Evolutionary conservation across 2,797 vertebrate species (phyloP), one percentile per base, ranked within the genome.

Genomic region (Sebastes itinus): DNA sequence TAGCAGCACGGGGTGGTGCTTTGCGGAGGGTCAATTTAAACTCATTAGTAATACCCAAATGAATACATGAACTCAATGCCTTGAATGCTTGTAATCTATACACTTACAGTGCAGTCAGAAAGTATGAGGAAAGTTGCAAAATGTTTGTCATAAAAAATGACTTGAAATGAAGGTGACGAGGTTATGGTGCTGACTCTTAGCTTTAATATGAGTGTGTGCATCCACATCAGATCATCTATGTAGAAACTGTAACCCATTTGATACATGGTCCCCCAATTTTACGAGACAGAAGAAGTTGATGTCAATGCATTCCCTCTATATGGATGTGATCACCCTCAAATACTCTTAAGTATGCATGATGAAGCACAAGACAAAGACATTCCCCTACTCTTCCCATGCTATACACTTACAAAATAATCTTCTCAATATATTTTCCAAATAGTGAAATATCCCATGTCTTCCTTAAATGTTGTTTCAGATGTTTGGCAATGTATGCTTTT

Each of bases 391-490:
- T 22, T 33, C 10, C 4, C n/a, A 32, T 35, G 20, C 13, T 28
- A 6, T 25, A 49, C 18, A 75, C 60, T 30, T 58, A 27, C 18
- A 46, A 46, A 68, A 59, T 52, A 68, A 68, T 30, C 8, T 18
- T 63, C 61, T 60, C 52, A 65, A 38, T 20, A 61, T 46, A 16
- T 49, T 55, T 38, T 74, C 33, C 18, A 42, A 52, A 77, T 28
- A 28, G 2, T 58, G 10, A 73, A 69, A 81, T 59, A 63, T 32
- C 12, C 42, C 22, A 56, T 70, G 62, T 79, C 32, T 54, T 70
- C 20, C 78, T 38, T 74, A 2, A 52, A 54, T 71, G 66, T 33
- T 75, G 5, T 81, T 77, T 78, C 78, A 88, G 68, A 83, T 72
- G 55, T 75, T 83, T 85, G 77, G 52, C 38, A 67, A 52, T 56